Base-by-base conservation (phyloP, 2,888 invertebrate species). In the Aspidapion aeneum region DNA sequence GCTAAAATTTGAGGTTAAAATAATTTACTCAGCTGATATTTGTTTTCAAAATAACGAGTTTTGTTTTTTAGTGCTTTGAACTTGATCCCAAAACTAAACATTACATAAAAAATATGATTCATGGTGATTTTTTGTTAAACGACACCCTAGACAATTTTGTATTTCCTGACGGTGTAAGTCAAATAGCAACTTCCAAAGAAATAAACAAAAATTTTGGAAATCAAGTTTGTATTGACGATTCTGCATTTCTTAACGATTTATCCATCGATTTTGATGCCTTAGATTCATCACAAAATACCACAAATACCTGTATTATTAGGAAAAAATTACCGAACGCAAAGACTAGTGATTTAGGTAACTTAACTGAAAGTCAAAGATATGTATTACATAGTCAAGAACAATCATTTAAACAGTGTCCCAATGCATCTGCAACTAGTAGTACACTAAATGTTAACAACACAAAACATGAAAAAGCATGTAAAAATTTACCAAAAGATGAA, bases 131-230 rank as follows among this genome's bases (percentile, higher is more conserved):
- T 51, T 67, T 68, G 56, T 69, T 75, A 70, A 76, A 71, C 66
- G 75, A 76, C 68, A 76, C 76, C 2, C 70, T 75, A 17, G 75
- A 76, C 64, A 71, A 74, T 67, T 69, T 75, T 51, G 67, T 66
- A 59, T 73, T 75, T 67, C 63, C 68, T 7, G 67, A 67, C 51
- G 55, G 61, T 55, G 60, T 59, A 60, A 62, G 57, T 35, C 61
- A 63, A 57, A 21, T 51, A 52, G 18, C 54, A 57, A 35, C 35
- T 35, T 21, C 17, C 56, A 48, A 12, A 48, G 18, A 51, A 35
- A 58, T 17, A 51, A 55, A 18, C 22, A 49, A 7, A 22, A 18
- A 18, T 12, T 12, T 7, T 54, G 65, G 52, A 60, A 64, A 64
- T 49, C 71, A 73, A 55, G 69, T 76, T 61, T 72, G 71, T 12